These are phyloP conservation scores for Pardosa pseudoannulata DNA, from an alignment of 2,888 invertebrate species.

Conservation along the genomic window DNA sequence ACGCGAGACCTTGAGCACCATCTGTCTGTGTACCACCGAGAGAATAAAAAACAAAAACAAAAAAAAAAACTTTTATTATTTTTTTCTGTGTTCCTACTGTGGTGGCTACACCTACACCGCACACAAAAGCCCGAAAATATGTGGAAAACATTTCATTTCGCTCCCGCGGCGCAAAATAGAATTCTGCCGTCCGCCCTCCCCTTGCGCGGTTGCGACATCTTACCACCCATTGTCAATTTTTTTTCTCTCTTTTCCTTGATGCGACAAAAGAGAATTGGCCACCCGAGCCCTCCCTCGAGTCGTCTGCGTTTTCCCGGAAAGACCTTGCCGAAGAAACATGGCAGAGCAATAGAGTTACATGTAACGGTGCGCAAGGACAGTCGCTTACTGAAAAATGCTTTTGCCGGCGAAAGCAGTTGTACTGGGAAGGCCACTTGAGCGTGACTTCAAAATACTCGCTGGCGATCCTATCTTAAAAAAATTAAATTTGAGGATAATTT, in stretches of 20 bases:
- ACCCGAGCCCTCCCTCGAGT: constrained; percentile 11
- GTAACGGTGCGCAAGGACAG: constrained; percentile 6
- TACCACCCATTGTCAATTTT: constrained; percentile 13
- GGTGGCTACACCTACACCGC: constrained; percentile 5
- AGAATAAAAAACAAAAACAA: too few relatives aligned
- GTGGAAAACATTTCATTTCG: constrained; percentile 4
- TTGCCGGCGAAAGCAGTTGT: background rate
- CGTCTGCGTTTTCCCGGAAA: constrained; percentile 2
- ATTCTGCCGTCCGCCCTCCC: background rate
- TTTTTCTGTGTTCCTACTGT: background rate
- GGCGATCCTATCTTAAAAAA: too few relatives aligned
- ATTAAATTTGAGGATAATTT: too few relatives aligned
- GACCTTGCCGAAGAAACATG: background rate
- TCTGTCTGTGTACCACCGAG: background rate
- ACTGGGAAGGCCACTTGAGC: too few relatives aligned
- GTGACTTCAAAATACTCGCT: too few relatives aligned
- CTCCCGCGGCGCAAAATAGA: constrained; percentile 4
- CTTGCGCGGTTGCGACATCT: background rate
- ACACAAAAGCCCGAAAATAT: constrained; percentile 11
- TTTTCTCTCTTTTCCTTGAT: too few relatives aligned
- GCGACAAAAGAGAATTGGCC: constrained; percentile 4
- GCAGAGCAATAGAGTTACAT: background rate
- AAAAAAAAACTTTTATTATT: background rate
- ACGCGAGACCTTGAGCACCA: background rate
- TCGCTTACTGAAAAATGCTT: background rate